A percentile compares a stretch with the other conserved stretches of the same genome.
phyloP scores from a whole-genome alignment of 1,140 invertebrate genomes.

The Drosophila micromelanica region DNA sequence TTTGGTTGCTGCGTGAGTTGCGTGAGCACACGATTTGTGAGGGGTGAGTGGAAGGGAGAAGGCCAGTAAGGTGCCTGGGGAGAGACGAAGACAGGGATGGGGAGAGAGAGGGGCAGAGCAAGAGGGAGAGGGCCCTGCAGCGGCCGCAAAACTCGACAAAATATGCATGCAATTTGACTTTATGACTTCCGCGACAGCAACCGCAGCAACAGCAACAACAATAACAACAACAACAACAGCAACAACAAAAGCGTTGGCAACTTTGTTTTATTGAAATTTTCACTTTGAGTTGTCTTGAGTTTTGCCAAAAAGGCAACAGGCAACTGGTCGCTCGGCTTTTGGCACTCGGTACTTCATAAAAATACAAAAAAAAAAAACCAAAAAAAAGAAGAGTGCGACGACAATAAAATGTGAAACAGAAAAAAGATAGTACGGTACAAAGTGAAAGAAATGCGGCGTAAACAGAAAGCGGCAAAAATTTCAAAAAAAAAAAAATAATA shows the following conservation, averaged over 20 bases:
- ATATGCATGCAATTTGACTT: conserved; percentile 74
- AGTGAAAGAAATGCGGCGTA: conserved; percentile 80
- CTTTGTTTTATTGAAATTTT: conserved; percentile 73
- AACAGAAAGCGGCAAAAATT: conserved; percentile 70
- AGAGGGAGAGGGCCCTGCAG: conserved; percentile 1
- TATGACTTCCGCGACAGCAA: conserved; percentile 73
- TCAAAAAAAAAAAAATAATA: conserved; percentile 4
- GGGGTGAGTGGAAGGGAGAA: background rate
- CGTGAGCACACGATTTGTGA: conserved; percentile 15
- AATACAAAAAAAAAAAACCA: conserved; percentile 19
- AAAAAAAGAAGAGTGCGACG: conserved; percentile 25
- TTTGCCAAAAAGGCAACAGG: conserved; percentile 55
- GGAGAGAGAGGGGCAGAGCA: no score
- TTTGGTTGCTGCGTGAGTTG: conserved; percentile 40
- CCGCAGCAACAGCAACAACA: conserved; percentile 12
- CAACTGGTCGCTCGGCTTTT: conserved; percentile 30
- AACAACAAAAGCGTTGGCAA: conserved; percentile 29
- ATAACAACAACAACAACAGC: conserved; percentile 4
- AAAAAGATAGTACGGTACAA: conserved; percentile 69
- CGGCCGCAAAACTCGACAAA: conserved; percentile 23
- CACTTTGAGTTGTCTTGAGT: conserved; percentile 56
- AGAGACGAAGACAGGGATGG: background rate
- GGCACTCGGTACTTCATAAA: conserved; percentile 50
- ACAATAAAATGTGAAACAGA: conserved; percentile 62
- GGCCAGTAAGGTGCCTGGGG: background rate